Conservation (phyloP, 2,888 invertebrate species). For the Apantesis nais region DNA sequence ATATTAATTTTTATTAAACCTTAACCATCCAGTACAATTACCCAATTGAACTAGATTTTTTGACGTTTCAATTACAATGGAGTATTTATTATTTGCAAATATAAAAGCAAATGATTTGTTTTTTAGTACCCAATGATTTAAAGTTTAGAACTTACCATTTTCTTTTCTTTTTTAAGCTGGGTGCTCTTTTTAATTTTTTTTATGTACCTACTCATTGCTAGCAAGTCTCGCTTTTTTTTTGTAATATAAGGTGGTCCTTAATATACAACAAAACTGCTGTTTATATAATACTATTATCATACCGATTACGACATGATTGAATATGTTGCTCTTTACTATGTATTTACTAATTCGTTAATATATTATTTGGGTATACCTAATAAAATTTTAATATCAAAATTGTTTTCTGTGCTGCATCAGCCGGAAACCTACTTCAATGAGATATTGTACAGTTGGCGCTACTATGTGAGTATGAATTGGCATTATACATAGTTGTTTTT, state of each 20-base stretch:
- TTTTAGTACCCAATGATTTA: not conserved
- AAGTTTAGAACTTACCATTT: not conserved
- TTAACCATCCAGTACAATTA: conserved; percentile 58
- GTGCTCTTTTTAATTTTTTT: not conserved
- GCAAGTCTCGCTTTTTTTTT: not conserved
- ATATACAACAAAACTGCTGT: not conserved
- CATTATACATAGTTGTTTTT: conserved; percentile 35
- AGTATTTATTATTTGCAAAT: not conserved
- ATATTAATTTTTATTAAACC: conserved; percentile 20
- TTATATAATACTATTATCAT: not conserved
- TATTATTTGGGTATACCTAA: conserved; percentile 19
- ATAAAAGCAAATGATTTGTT: not conserved
- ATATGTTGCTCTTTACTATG: not conserved
- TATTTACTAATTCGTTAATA: conserved; percentile 9
- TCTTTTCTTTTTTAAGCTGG: not conserved
- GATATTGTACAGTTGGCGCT: conserved; percentile 78
- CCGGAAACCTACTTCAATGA: conserved; percentile 82
- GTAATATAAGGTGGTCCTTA: not conserved
- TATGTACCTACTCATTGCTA: not conserved
- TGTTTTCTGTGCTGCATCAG: conserved; percentile 72
- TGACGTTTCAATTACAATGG: not conserved
- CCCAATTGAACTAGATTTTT: not conserved
- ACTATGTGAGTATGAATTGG: conserved; percentile 74
- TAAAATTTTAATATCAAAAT: conserved; percentile 45
- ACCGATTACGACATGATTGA: not conserved